phyloP scores from a whole-genome alignment of 2,888 invertebrate genomes.

The Halocaridina rubra region DNA sequence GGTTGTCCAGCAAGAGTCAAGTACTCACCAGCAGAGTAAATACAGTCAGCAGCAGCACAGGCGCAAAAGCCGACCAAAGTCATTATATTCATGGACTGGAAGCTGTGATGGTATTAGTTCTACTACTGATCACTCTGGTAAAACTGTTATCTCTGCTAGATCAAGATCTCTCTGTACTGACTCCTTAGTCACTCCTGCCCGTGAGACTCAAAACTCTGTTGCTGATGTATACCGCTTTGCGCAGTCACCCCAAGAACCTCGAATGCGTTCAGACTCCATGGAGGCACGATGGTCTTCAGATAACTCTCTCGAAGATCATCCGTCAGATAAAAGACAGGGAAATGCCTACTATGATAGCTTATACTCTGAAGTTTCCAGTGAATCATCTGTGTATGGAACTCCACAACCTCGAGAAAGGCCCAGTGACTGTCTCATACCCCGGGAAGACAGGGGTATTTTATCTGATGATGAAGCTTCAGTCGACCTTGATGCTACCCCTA shows the following conservation, averaged over 20 bases:
- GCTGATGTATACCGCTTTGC: slow-evolving; percentile 49
- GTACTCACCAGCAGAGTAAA: slow-evolving; percentile 10
- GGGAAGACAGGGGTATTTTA: slow-evolving; percentile 38
- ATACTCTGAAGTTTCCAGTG: slow-evolving; percentile 46
- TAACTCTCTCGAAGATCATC: slow-evolving; percentile 48
- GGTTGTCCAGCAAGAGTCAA: not conserved
- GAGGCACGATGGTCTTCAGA: slow-evolving; percentile 56
- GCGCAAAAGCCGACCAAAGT: slow-evolving; percentile 37
- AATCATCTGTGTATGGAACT: slow-evolving; percentile 53
- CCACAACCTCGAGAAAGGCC: slow-evolving; percentile 27
- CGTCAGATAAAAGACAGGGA: slow-evolving; percentile 1
- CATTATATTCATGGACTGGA: slow-evolving; percentile 46
- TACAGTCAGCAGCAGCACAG: slow-evolving; percentile 12
- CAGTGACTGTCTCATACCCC: slow-evolving; percentile 28
- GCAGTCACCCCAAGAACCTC: slow-evolving; percentile 32
- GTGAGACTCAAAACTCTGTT: slow-evolving; percentile 19
- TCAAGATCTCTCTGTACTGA: slow-evolving; percentile 51
- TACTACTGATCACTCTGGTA: slow-evolving; percentile 45
- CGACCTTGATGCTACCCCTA: slow-evolving; percentile 32
- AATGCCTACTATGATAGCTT: slow-evolving; percentile 45
- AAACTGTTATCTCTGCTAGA: slow-evolving; percentile 39
- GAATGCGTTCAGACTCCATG: slow-evolving; percentile 43
- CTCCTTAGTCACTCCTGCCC: slow-evolving; percentile 44
- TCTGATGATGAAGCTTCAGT: slow-evolving; percentile 52
- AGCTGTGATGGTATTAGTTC: slow-evolving; percentile 45